Conservation (phyloP, 2,888 invertebrate species). For the Coelinius sp. region DNA sequence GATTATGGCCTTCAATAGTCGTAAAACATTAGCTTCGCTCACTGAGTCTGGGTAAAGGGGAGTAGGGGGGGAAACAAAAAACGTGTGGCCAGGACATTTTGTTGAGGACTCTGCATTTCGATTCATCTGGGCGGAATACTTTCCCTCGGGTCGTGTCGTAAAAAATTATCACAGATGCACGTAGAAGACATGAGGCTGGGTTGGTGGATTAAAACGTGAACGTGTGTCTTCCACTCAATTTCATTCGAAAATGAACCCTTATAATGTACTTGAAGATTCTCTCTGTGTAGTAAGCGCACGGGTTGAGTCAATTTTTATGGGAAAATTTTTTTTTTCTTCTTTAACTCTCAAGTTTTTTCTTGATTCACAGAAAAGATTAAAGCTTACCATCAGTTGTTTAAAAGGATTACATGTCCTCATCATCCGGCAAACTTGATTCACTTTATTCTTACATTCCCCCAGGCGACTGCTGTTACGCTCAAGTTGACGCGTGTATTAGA, state of each 20-base stretch:
- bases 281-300: background rate
- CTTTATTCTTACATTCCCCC: background rate
- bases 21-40: conserved; percentile 40
- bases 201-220: conserved; percentile 5
- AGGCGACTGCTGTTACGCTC: conserved; percentile 12
- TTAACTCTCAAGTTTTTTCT: background rate
- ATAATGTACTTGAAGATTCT: background rate
- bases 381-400: background rate
- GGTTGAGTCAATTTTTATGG: conserved; percentile 17
- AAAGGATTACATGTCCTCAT: conserved; percentile 25
- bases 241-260: conserved; percentile 1
- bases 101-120: conserved; percentile 6
- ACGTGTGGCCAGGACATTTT: background rate
- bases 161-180: conserved; percentile 16
- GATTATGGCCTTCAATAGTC: conserved; percentile 23
- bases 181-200: background rate
- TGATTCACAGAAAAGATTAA: background rate
- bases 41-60: background rate
- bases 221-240: conserved; percentile 6
- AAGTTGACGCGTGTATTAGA: conserved; percentile 17
- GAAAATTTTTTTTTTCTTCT: conserved; percentile 30
- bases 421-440: conserved; percentile 7
- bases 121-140: conserved; percentile 18
- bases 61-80: background rate
- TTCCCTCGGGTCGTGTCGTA: conserved; percentile 10